Evolutionary conservation across 2,113 vertebrate genomes (phyloP), one percentile per base, ranked within the genome.

Genomic region (Melanostigma gelatinosum): DNA sequence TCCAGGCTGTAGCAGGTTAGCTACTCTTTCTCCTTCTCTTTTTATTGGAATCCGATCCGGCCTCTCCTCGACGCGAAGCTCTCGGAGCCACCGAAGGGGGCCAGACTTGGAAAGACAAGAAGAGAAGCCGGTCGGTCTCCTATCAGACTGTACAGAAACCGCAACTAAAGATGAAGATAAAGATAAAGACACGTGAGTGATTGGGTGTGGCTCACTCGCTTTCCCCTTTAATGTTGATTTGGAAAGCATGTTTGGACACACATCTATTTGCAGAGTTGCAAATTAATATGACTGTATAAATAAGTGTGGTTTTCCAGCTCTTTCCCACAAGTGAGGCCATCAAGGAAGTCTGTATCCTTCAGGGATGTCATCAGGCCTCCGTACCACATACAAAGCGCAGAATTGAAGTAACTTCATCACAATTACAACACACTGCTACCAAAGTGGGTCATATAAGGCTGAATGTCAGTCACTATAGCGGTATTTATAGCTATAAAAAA

Each of bases 1-100:
- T 64, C 52, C 68, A 42, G 77, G 46, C 76, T 58, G 77, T 38
- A 86, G 89, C 90, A 90, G 84, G 87, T 86, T 86, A 82, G 83
- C 77, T 84, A 80, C 87, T 70, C 80, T 54, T 64, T 32, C 70
- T 8, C 75, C 61, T 60, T 83, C 63, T 84, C 86, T 87, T 82
- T 75, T 69, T 24, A 34, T 50, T 77, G 91, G 85, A 90, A 92
- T 54, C 50, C 10, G 84, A 93, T 81, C 85, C 77, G 8, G 61
- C 60, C 58, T 50, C 74, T 75, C 68, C 74, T 69, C 74, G 55
- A 72, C 18, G 29, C 75, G 40, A 67, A 84, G 75, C 70, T 79
- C 81, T 74, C 32, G 60, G 48, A 69, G 79, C 72, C 63, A 65
- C 76, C 24, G 48, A 58, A 57, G 62, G 66, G 66, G 70, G 65